Conservation (phyloP, 2,888 invertebrate species). For the Pilophorus perplexus region DNA sequence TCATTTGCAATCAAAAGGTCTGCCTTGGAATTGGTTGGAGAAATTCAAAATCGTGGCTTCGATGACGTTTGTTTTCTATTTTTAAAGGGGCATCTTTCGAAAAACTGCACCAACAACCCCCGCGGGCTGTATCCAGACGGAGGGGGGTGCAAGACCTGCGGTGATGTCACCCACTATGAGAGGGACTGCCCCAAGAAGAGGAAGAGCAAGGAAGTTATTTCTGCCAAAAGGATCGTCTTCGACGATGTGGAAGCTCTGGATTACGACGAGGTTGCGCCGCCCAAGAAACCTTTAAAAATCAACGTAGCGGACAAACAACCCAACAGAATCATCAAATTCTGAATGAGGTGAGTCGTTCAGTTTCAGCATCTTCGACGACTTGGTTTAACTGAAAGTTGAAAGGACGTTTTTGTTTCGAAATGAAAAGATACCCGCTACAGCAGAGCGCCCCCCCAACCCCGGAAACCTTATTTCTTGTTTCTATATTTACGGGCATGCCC, state of each 20-base stretch:
- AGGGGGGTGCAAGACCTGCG: constrained; percentile 77
- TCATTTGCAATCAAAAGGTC: constrained; percentile 82
- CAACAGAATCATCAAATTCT: constrained; percentile 33
- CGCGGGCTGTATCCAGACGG: constrained; percentile 84
- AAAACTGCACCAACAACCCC: constrained; percentile 84
- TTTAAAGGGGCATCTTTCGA: constrained; percentile 83
- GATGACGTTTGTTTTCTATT: too few species aligned
- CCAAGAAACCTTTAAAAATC: background rate
- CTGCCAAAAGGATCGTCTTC: constrained; percentile 7
- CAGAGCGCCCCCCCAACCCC: too few species aligned
- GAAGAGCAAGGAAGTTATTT: background rate
- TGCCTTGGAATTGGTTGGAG: too few species aligned
- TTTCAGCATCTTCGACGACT: too few species aligned
- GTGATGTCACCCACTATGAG: constrained; percentile 79
- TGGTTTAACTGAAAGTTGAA: too few species aligned
- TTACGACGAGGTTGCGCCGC: constrained; percentile 6
- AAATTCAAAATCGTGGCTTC: too few species aligned
- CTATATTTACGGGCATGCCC: too few species aligned
- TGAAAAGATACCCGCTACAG: too few species aligned
- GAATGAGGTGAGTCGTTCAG: too few species aligned
- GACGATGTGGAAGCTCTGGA: constrained; percentile 22
- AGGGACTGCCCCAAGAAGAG: constrained; percentile 66
- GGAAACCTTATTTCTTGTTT: too few species aligned
- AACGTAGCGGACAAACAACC: constrained; percentile 4
- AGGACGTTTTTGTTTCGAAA: too few species aligned